Base-by-base conservation (phyloP, 2,113 vertebrate species). In the Catagonus wagneri region DNA sequence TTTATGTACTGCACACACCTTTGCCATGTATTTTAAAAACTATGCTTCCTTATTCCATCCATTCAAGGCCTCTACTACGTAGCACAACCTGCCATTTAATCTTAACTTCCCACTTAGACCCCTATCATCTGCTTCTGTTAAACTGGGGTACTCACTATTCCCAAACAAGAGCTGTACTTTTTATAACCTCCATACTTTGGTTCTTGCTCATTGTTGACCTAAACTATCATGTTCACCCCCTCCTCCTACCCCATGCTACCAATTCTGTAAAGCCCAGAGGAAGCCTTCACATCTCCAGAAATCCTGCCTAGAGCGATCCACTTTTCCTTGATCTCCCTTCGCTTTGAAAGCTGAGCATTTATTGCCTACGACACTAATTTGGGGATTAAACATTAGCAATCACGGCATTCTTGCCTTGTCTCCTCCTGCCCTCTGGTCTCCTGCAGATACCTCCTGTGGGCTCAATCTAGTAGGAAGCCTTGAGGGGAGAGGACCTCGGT, bases 11-110 rank as follows among this genome's bases (percentile, higher is more conserved):
- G 16, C 93, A 60, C 32, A 95, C 5, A 93, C 68, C 56, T 96
- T 96, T 89, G 34, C 20, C 36, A 50, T 61, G 29, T 83, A 89
- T 90, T 93, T 95, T 85, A 75, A 84, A 93, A 52, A 75, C 36
- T 66, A 92, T 3, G 0, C 22, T 63, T 79, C 74, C 22, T 15
- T 84, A 61, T 84, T 84, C 20, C 29, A 25, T 71, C 20, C 4
- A 95, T 66, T 88, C 63, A 78, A 66, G 11, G 54, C 8, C 22
- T 85, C 60, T 54, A 72, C 14, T 86, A 50, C 25, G 32, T 36
- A 19, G 11, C 22, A 72, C 12, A 94, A 65, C 1, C 17, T 89
- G 54, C 29, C 71, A 17, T 44, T 95, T 76, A 74, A 66, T 92
- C 27, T 60, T 85, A 65, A 71, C 36, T 89, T 84, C 81, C 32